A percentile compares a stretch with the other conserved stretches of the same genome.
phyloP scores from a whole-genome alignment of 2,113 vertebrate species.

The Seriola dumerili region DNA sequence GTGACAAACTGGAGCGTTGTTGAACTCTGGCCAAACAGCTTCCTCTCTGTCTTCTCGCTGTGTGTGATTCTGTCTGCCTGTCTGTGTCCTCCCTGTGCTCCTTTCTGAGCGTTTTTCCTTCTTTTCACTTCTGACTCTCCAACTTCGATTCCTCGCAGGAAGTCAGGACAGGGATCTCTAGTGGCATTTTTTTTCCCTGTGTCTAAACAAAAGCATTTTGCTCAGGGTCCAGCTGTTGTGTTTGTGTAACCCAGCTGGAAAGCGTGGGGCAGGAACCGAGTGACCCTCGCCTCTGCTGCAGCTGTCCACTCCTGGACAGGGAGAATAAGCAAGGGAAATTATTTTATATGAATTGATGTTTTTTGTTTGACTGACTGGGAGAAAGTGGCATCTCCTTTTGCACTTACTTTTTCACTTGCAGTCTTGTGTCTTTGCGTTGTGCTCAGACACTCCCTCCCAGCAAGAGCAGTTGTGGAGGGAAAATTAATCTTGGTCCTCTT shows the following conservation, averaged over 20 bases:
- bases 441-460: not conserved
- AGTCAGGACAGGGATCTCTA: slow-evolving; percentile 36
- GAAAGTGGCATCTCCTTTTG: slow-evolving; percentile 9
- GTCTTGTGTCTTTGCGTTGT: slow-evolving; percentile 1
- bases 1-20: slow-evolving; percentile 79
- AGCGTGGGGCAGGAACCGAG: slow-evolving; percentile 50
- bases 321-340: not conserved
- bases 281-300: slow-evolving; percentile 48
- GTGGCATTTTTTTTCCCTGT: slow-evolving; percentile 31
- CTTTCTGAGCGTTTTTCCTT: slow-evolving; percentile 17
- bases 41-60: slow-evolving; percentile 57
- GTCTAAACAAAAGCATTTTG: slow-evolving; percentile 59
- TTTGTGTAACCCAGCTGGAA: slow-evolving; percentile 70
- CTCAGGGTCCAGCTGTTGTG: slow-evolving; percentile 68
- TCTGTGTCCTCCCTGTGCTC: slow-evolving; percentile 31
- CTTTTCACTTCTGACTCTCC: slow-evolving; percentile 20
- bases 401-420: not conserved
- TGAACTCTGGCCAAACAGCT: slow-evolving; percentile 76
- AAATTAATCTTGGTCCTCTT: slow-evolving; percentile 4
- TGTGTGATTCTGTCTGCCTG: slow-evolving; percentile 27
- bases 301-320: slow-evolving; percentile 53
- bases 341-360: not conserved
- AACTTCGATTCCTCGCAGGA: slow-evolving; percentile 32
- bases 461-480: not conserved
- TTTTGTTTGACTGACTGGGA: not conserved